These are phyloP conservation scores for Enchytraeus crypticus DNA, from an alignment of 2,888 invertebrate genomes.

Conservation along the genomic window DNA sequence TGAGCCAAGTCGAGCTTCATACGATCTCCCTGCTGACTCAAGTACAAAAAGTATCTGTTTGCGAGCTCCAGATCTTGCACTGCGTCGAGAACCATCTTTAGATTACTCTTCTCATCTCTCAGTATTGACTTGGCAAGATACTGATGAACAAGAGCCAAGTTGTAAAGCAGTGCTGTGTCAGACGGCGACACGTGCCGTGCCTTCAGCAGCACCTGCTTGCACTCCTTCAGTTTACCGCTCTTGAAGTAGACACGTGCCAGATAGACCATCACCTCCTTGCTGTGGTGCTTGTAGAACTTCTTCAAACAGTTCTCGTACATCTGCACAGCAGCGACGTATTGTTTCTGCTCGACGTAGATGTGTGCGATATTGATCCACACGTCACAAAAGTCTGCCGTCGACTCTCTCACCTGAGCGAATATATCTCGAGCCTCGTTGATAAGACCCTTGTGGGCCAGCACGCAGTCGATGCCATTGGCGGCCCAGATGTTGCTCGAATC, in stretches of 20 bases:
- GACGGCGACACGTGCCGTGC: constrained; percentile 85
- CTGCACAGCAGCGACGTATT: constrained; percentile 93
- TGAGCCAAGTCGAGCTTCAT: constrained; percentile 67
- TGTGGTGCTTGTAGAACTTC: constrained; percentile 88
- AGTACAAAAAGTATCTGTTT: constrained; percentile 67
- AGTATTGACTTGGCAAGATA: constrained; percentile 81
- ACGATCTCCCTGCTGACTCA: constrained; percentile 66
- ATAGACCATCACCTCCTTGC: constrained; percentile 90
- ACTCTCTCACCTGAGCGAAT: constrained; percentile 89
- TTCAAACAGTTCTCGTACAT: constrained; percentile 99
- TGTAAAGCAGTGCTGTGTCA: constrained; percentile 83
- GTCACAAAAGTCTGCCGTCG: constrained; percentile 96
- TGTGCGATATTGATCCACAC: constrained; percentile 99
- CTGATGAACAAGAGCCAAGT: constrained; percentile 85
- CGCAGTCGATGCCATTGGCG: constrained; percentile 91
- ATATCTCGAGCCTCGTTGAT: constrained; percentile 94
- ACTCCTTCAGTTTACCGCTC: constrained; percentile 78
- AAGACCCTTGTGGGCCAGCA: constrained; percentile 80
- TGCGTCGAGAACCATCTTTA: constrained; percentile 78
- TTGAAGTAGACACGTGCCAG: constrained; percentile 84
- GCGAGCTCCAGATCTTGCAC: constrained; percentile 89
- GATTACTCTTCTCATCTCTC: constrained; percentile 83
- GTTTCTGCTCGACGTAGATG: constrained; percentile 94
- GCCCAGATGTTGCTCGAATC: constrained; percentile 98
- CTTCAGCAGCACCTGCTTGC: constrained; percentile 68